Conservation (phyloP, 1,140 invertebrate species). For the Hyphantria cunea region DNA sequence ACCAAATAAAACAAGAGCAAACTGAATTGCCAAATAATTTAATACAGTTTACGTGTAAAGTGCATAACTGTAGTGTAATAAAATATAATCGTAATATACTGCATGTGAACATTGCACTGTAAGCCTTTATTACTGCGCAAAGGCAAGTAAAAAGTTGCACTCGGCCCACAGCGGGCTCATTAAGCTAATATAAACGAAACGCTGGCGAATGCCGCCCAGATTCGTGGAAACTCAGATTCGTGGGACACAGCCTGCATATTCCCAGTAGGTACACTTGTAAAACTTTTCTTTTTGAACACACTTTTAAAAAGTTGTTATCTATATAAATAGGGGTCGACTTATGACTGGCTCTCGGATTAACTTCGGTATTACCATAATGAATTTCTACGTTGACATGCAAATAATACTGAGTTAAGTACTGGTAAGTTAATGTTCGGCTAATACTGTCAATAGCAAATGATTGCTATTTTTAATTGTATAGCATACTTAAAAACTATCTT, state of each 20-base stretch:
- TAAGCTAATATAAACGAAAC: slow-evolving; percentile 61
- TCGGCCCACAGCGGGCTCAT: slow-evolving; percentile 41
- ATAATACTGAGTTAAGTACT: too few relatives aligned
- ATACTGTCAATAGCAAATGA: too few relatives aligned
- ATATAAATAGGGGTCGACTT: too few relatives aligned
- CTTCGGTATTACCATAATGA: too few relatives aligned
- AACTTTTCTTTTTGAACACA: too few relatives aligned
- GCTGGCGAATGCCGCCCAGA: slow-evolving; percentile 42
- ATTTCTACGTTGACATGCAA: too few relatives aligned
- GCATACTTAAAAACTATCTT: neutral
- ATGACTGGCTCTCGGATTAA: too few relatives aligned
- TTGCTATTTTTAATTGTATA: too few relatives aligned
- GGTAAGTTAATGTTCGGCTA: too few relatives aligned
- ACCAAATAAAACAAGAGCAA: slow-evolving; percentile 2
- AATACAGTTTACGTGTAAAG: slow-evolving; percentile 17
- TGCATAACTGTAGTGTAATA: slow-evolving; percentile 28
- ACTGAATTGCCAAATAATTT: slow-evolving; percentile 15
- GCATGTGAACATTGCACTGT: slow-evolving; percentile 23
- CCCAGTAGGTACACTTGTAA: neutral
- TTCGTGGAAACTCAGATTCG: slow-evolving; percentile 40
- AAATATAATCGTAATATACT: slow-evolving; percentile 25
- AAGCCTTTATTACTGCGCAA: slow-evolving; percentile 27
- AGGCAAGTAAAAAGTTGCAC: slow-evolving; percentile 37
- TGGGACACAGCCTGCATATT: slow-evolving; percentile 37
- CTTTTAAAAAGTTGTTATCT: too few relatives aligned